phyloP scores from a whole-genome alignment of 2,113 vertebrate species.

The Lepisosteus osseus region DNA sequence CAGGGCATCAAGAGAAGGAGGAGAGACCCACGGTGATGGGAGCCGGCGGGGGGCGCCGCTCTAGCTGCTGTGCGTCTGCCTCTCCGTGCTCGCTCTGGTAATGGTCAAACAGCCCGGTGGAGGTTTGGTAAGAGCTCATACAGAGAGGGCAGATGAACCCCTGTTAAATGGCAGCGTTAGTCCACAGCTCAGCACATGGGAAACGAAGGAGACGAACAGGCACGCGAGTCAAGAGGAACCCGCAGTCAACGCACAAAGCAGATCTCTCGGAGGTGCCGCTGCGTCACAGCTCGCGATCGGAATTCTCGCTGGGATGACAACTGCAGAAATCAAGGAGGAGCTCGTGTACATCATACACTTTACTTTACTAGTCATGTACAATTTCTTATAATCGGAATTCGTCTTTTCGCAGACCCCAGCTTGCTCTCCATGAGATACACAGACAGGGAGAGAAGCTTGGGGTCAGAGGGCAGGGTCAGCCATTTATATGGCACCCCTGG shows the following conservation, averaged over 20 bases:
- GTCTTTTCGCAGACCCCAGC: too few relatives aligned
- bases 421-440: too few relatives aligned
- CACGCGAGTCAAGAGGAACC: background rate
- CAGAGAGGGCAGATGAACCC: conserved; percentile 76
- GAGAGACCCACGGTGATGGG: conserved; percentile 60
- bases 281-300: too few relatives aligned
- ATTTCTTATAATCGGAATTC: too few relatives aligned
- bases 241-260: background rate
- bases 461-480: too few relatives aligned
- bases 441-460: too few relatives aligned
- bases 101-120: conserved; percentile 67
- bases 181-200: background rate
- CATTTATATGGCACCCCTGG: too few relatives aligned
- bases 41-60: conserved; percentile 44
- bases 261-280: too few relatives aligned
- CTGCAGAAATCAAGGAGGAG: too few relatives aligned
- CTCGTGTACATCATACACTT: too few relatives aligned
- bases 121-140: conserved; percentile 67
- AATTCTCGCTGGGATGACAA: too few relatives aligned
- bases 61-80: conserved; percentile 52
- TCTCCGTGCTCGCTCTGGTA: conserved; percentile 62
- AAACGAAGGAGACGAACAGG: background rate
- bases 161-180: conserved; percentile 58
- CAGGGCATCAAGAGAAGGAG: conserved; percentile 44
- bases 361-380: too few relatives aligned